Evolutionary conservation across 30 jellyfish, hydroid and myxozoan genomes (phyloP), one percentile per base, ranked within the genome.

Genomic region (Turritopsis rubra): DNA sequence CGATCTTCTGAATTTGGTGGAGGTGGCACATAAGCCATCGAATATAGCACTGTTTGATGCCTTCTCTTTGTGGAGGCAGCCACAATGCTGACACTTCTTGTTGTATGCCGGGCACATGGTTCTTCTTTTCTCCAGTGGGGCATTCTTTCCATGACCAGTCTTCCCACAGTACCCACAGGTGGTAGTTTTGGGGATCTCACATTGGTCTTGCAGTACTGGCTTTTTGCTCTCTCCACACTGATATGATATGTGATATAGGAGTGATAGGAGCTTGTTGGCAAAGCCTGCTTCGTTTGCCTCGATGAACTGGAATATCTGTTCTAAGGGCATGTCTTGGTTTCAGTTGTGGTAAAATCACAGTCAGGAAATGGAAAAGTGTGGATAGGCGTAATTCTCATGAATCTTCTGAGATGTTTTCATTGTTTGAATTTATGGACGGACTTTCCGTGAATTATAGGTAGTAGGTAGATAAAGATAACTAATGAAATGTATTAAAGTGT

Each of bases 81-180:
- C 81, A 24, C 81, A 72, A 27, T 18, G 24, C 21, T 27, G 53
- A 24, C 81, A 72, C 0, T 72, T 72, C 52, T 72, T 72, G 28
- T 72, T 72, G 24, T 18, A 0, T 21, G 81, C 81, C 20, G 81
- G 81, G 52, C 81, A 72, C 20, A 18, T 24, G 21, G 21, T 0
- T 72, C 24, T 72, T 27, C 81, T 72, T 21, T 18, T 72, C 0
- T 0, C 0, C 30, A 27, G 20, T 19, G 81, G 20, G 19, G 81
- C 0, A n/a, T 24, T 22, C 21, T 24, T 24, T 20, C 81, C 0
- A 72, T 72, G 81, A 24, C 81, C 81, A n/a, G 28, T 22, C 28
- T 72, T 0, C 20, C 81, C 81, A 0, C 81, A 72, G 81, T 72
- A 72, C 21, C 52, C 52, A 27, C 81, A 72, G 52, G 24, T 72